Percentiles rank a stretch among this genome's conserved stretches.
These are phyloP conservation scores for Anolis sagrei DNA, from an alignment of 2,113 vertebrate species.

Conservation along the genomic window DNA sequence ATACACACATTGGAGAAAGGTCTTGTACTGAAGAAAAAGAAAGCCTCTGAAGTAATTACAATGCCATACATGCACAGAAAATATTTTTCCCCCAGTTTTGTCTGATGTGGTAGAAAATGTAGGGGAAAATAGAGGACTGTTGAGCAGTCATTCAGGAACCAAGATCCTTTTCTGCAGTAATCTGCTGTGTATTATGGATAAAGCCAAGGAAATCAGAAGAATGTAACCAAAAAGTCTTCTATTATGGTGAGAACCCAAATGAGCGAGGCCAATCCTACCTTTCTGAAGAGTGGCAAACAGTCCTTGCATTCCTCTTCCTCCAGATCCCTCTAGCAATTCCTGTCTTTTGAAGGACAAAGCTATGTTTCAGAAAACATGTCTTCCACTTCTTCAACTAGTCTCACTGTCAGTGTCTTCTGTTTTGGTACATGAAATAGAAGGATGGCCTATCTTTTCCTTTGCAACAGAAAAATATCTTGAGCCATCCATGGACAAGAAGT, in stretches of 20 bases:
- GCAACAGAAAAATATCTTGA: too few species aligned
- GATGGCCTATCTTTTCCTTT: too few species aligned
- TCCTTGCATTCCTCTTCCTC: too few species aligned
- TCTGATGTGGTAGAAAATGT: not conserved
- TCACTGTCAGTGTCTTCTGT: too few species aligned
- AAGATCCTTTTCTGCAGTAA: too few species aligned
- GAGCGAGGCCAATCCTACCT: not conserved
- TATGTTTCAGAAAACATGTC: too few species aligned
- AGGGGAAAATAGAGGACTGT: not conserved
- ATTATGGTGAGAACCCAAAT: not conserved
- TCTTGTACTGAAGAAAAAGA: not conserved
- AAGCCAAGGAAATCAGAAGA: not conserved
- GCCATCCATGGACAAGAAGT: too few species aligned
- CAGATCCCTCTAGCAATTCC: too few species aligned
- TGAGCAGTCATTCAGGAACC: not conserved
- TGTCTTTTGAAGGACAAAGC: too few species aligned
- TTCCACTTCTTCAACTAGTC: too few species aligned
- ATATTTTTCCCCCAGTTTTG: not conserved
- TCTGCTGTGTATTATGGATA: not conserved
- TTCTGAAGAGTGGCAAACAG: too few species aligned
- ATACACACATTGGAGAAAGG: not conserved
- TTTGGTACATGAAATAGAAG: too few species aligned
- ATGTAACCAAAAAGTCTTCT: not conserved
- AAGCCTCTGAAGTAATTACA: not conserved
- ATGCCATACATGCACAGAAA: not conserved